These are phyloP conservation scores for Megaceryle alcyon DNA, from an alignment of 2,797 vertebrate species.

Conservation along the genomic window DNA sequence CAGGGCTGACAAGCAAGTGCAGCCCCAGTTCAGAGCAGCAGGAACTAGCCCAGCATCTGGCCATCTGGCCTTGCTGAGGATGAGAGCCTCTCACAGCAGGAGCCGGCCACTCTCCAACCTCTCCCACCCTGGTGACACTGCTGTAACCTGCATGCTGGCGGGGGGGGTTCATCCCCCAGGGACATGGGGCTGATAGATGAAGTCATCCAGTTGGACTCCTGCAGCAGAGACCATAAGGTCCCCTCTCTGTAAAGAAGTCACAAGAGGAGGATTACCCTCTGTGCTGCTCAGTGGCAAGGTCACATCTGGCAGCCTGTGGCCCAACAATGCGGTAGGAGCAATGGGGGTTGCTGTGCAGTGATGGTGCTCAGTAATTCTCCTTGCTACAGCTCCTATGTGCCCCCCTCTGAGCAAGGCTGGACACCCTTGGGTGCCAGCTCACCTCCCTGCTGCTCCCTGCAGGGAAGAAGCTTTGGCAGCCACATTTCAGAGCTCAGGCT, in stretches of 20 bases:
- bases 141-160: neutral
- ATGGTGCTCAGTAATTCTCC: neutral
- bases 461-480: neutral
- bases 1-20: neutral
- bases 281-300: neutral
- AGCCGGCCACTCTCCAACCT: rapidly evolving
- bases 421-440: neutral
- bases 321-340: neutral
- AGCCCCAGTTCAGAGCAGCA: neutral
- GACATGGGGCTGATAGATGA: neutral
- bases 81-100: neutral
- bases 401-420: neutral
- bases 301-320: neutral
- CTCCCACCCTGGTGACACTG: neutral
- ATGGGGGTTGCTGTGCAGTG: neutral
- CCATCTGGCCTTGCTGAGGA: neutral
- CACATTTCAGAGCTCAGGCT: neutral
- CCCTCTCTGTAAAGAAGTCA: neutral
- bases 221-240: neutral
- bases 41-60: neutral
- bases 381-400: neutral
- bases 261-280: neutral
- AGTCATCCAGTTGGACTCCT: neutral
- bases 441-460: neutral
- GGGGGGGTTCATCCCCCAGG: neutral